Percentiles rank a stretch among this genome's conserved stretches.
phyloP scores from a whole-genome alignment of 2,888 invertebrate genomes.

The Cosmia trapezina region DNA sequence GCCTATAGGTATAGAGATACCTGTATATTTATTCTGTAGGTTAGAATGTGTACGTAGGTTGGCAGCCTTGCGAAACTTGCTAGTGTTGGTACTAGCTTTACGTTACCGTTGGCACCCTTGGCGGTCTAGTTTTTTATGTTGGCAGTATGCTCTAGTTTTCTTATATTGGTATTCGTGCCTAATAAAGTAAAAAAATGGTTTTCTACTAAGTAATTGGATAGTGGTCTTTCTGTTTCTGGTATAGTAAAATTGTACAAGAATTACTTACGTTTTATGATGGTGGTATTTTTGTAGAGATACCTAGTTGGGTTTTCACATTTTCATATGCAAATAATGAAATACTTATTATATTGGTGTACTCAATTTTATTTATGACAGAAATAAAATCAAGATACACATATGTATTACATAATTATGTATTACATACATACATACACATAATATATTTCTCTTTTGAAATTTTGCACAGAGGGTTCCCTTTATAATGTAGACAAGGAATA shows the following conservation, averaged over 20 bases:
- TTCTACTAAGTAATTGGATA: conserved; percentile 26
- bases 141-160: conserved; percentile 13
- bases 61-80: conserved; percentile 36
- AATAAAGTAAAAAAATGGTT: conserved; percentile 24
- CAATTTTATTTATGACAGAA: neutral
- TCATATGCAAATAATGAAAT: neutral
- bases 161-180: conserved; percentile 25
- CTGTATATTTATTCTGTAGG: conserved; percentile 51
- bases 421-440: too few relatives aligned
- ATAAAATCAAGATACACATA: too few relatives aligned
- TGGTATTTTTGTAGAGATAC: neutral
- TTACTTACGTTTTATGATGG: neutral
- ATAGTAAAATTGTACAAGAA: neutral
- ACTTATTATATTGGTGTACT: neutral
- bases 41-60: conserved; percentile 38
- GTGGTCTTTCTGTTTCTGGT: conserved; percentile 23
- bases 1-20: conserved; percentile 66
- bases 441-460: too few relatives aligned
- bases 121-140: conserved; percentile 20
- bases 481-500: too few relatives aligned
- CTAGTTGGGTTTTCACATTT: neutral
- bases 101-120: conserved; percentile 5
- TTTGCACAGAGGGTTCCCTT: too few relatives aligned
- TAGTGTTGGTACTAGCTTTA: conserved; percentile 1
- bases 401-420: too few relatives aligned